These are phyloP conservation scores for Amphimallon solstitiale DNA, from an alignment of 2,888 invertebrate genomes.

Conservation along the genomic window DNA sequence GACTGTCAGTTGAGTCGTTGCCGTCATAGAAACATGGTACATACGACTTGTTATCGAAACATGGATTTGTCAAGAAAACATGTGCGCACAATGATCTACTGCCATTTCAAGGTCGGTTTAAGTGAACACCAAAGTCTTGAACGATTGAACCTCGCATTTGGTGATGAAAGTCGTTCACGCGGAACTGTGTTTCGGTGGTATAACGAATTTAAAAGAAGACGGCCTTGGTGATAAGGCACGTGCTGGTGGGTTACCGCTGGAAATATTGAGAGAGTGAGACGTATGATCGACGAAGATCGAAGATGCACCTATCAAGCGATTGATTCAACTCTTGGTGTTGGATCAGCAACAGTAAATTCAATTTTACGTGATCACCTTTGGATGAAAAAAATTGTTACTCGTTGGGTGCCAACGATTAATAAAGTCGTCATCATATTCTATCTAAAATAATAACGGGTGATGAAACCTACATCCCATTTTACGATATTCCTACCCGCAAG, in stretches of 20 bases:
- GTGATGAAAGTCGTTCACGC: constrained; percentile 12
- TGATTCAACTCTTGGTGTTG: neutral
- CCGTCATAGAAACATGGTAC: neutral
- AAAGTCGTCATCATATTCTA: no score
- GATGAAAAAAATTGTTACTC: no score
- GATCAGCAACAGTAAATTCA: constrained; percentile 16
- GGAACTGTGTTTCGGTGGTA: constrained; percentile 13
- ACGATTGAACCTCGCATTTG: constrained; percentile 4
- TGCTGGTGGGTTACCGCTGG: neutral
- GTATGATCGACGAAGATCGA: constrained; percentile 8
- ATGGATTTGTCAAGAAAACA: neutral
- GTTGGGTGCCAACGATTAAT: no score
- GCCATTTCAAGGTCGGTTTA: constrained; percentile 12
- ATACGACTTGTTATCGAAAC: neutral
- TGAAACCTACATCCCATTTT: no score
- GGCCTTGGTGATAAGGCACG: neutral
- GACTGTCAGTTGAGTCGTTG: no score
- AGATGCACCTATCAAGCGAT: constrained; percentile 2
- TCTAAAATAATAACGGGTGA: no score
- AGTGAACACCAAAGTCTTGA: constrained; percentile 12
- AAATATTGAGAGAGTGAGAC: constrained; percentile 10
- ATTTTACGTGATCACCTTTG: no score
- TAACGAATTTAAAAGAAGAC: constrained; percentile 2
- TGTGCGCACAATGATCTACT: constrained; percentile 16
- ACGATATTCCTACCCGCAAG: no score